These are phyloP conservation scores for Epinotia ramella DNA, from an alignment of 2,888 invertebrate species.

Conservation along the genomic window DNA sequence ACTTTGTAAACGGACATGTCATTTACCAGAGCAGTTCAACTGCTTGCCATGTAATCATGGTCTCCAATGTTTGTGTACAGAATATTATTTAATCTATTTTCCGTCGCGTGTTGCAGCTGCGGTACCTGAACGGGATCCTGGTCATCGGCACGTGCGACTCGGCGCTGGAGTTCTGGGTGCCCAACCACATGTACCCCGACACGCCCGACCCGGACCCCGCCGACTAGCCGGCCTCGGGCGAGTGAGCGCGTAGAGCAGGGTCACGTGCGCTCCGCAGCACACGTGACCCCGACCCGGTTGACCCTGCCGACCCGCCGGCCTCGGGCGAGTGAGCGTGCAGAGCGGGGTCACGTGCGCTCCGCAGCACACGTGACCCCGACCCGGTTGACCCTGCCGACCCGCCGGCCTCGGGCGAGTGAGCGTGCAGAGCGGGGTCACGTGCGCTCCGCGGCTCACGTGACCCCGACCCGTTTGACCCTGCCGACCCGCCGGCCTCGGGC, in stretches of 20 bases:
- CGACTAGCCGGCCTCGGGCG: too few species aligned
- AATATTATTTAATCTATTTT: too few species aligned
- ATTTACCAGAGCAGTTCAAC: too few species aligned
- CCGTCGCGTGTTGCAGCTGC: conserved; percentile 68
- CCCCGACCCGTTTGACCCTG: background rate
- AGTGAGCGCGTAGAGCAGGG: too few species aligned
- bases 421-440: too few species aligned
- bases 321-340: too few species aligned
- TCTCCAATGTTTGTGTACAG: too few species aligned
- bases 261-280: too few species aligned
- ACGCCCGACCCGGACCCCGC: background rate
- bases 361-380: too few species aligned
- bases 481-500: background rate
- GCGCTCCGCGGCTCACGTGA: background rate
- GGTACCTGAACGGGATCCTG: conserved; percentile 77
- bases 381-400: background rate
- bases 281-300: background rate
- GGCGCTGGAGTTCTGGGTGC: conserved; percentile 81
- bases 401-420: background rate
- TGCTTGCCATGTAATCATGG: too few species aligned
- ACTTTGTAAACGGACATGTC: too few species aligned
- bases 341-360: too few species aligned
- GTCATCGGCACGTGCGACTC: conserved; percentile 81
- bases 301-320: background rate
- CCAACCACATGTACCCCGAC: conserved; percentile 47